Conservation (phyloP, 1,140 invertebrate species). For the Diabrotica undecimpunctata region DNA sequence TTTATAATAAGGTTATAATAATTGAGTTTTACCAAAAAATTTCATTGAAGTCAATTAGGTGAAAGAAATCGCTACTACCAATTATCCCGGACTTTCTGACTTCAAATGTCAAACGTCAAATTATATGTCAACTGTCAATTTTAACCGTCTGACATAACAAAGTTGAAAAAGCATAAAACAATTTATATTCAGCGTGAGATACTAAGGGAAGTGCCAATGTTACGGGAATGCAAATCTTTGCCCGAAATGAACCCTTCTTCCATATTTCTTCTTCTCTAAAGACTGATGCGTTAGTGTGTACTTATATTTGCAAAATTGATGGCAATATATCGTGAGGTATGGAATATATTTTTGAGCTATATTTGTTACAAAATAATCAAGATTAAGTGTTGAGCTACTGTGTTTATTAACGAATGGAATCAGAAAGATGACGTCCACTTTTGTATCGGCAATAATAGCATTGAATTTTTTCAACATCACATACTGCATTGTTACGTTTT, state of each 20-base stretch:
- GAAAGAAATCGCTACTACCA: too few relatives aligned
- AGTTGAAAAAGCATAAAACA: too few relatives aligned
- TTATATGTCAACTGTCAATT: too few relatives aligned
- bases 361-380: slow-evolving; percentile 42
- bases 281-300: slow-evolving; percentile 44
- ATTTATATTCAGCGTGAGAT: too few relatives aligned
- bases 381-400: slow-evolving; percentile 23
- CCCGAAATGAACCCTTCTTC: slow-evolving; percentile 6
- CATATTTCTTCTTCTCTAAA: slow-evolving; percentile 27
- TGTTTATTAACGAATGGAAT: slow-evolving; percentile 1
- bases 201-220: neutral
- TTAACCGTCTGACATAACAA: too few relatives aligned
- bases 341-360: slow-evolving; percentile 46
- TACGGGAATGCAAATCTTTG: neutral
- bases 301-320: slow-evolving; percentile 44
- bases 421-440: neutral
- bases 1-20: too few relatives aligned
- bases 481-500: too few relatives aligned
- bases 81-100: too few relatives aligned
- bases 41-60: too few relatives aligned
- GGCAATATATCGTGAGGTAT: slow-evolving; percentile 43
- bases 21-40: too few relatives aligned
- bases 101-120: too few relatives aligned
- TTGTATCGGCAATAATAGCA: neutral
- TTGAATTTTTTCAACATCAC: too few relatives aligned